Evolutionary conservation across 2,888 invertebrate genomes (phyloP), one percentile per base, ranked within the genome.

Genomic region (Parnassius glacialis): DNA sequence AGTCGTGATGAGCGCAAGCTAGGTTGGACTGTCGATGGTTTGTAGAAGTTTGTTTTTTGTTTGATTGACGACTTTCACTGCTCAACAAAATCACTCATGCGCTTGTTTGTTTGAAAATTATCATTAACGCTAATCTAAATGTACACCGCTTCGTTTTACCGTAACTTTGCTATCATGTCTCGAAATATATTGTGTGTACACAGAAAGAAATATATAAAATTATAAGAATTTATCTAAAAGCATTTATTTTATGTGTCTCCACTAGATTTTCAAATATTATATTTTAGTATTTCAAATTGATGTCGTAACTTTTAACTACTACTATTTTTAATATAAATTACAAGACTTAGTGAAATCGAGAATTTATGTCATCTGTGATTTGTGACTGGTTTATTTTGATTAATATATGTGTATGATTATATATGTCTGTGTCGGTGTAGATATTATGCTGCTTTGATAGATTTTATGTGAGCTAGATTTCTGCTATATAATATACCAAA

Each of bases 321-420:
- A 60, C 83, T 83, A 82, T 83, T 86, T 83, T 84, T 78, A 72
- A 73, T 71, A 69, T 72, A 73, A 74, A 76, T 76, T 84, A 90
- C 87, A 86, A 90, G 90, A 90, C 90, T 90, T 90, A 85, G 89
- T 84, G 83, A 87, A 89, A 89, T 89, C 82, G 89, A 84, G 90
- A 91, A 91, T 91, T 90, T 90, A 90, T 86, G 87, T 90, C 82
- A 85, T 86, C 90, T 91, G 90, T 91, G 90, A 91, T 90, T 90
- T 89, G 90, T 90, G 90, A 89, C 87, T 88, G 87, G 85, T 85
- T 90, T 90, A 84, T 86, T 90, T 90, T 89, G 78, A 87, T 81
- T 85, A 87, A 84, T 89, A 85, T 81, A 85, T 87, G 86, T 87
- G 84, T 88, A 87, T 76, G 81, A 80, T 81, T 80, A 81, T 79